Percentiles rank a stretch among this genome's conserved stretches.
Evolutionary conservation across 2,888 invertebrate genomes (phyloP).

Genomic region (Orchesella flavescens): DNA sequence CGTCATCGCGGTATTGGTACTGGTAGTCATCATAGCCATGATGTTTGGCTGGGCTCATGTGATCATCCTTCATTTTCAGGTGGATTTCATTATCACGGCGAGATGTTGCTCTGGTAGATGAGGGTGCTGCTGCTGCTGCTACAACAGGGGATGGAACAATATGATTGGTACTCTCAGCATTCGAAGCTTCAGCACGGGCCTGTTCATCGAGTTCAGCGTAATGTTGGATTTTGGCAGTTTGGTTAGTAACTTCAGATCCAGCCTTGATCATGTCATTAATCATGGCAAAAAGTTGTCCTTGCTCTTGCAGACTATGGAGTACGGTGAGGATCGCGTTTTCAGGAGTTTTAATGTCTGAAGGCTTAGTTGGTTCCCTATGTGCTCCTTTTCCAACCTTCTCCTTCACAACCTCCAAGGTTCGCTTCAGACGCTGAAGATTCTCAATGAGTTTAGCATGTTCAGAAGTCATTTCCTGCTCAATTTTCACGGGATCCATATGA

Average conservation of each 20-base stretch:
- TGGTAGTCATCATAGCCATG: conserved; percentile 47
- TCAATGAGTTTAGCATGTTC: conserved; percentile 47
- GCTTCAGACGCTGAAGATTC: conserved; percentile 38
- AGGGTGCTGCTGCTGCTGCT: neutral
- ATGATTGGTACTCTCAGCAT: conserved; percentile 38
- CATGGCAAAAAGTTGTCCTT: conserved; percentile 48
- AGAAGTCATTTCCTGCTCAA: conserved; percentile 10
- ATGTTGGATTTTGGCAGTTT: conserved; percentile 27
- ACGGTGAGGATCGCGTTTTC: conserved; percentile 42
- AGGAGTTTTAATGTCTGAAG: conserved; percentile 37
- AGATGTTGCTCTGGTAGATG: neutral
- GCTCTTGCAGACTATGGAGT: conserved; percentile 41
- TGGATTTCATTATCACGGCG: neutral
- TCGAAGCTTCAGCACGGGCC: conserved; percentile 17
- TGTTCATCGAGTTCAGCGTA: conserved; percentile 10
- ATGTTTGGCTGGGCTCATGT: conserved; percentile 10
- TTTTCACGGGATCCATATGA: conserved; percentile 15
- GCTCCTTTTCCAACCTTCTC: conserved; percentile 35
- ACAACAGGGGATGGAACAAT: neutral
- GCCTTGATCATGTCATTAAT: conserved; percentile 53
- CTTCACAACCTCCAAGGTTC: conserved; percentile 35
- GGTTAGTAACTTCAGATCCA: conserved; percentile 41
- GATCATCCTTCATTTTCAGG: neutral
- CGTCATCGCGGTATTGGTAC: conserved; percentile 47
- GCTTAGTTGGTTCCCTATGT: conserved; percentile 1